A percentile compares a stretch with the other conserved stretches of the same genome.
Conservation (phyloP, 2,797 vertebrate species). For the Danio albolineatus region DNA sequence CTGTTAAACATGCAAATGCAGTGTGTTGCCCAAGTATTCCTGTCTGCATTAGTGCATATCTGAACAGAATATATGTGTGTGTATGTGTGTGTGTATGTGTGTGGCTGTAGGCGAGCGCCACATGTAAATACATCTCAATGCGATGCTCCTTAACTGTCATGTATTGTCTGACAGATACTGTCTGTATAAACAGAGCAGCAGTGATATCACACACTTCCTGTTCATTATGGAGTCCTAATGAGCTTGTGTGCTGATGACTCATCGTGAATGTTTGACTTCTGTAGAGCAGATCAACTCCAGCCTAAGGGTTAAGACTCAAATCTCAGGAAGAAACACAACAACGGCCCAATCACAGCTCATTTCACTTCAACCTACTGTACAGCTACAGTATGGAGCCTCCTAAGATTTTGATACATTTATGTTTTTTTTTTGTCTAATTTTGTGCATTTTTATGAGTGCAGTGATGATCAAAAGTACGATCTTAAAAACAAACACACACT, state of each 20-base stretch:
- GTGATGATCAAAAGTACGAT: too few relatives aligned
- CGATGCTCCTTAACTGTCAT: conserved; percentile 8
- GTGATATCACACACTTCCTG: conserved; percentile 26
- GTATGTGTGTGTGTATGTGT: neutral
- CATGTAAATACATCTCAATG: conserved; percentile 11
- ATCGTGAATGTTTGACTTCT: conserved; percentile 10
- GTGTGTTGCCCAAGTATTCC: neutral
- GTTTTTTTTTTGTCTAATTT: too few relatives aligned
- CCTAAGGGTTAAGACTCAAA: neutral
- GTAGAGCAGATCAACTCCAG: conserved; percentile 13
- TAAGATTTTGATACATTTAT: too few relatives aligned
- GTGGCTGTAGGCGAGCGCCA: neutral
- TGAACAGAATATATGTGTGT: too few relatives aligned
- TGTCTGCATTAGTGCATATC: conserved; percentile 10
- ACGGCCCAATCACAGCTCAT: neutral
- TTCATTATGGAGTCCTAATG: conserved; percentile 18
- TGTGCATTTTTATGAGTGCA: too few relatives aligned
- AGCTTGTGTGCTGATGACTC: conserved; percentile 16
- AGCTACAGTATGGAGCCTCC: too few relatives aligned
- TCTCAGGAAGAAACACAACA: neutral
- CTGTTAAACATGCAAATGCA: neutral
- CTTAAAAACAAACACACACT: too few relatives aligned
- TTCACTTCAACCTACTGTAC: too few relatives aligned
- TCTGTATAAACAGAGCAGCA: neutral
- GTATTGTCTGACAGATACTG: neutral